Evolutionary conservation across 1,140 invertebrate genomes (phyloP), one percentile per base, ranked within the genome.

Genomic region (Lasioglossum albipes): DNA sequence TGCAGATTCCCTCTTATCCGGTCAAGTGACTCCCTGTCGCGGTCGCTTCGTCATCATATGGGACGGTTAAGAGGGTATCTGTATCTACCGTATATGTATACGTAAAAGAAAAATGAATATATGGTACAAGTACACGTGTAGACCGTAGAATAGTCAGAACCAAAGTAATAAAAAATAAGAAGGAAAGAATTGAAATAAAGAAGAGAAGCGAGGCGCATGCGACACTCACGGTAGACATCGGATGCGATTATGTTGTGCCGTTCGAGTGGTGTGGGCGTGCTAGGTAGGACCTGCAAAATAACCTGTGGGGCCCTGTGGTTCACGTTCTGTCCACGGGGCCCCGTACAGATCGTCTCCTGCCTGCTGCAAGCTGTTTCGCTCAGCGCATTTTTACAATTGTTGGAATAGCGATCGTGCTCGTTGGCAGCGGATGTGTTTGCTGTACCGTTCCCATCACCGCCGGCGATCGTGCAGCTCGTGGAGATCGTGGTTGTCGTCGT

Each of bases 171-270:
- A 20, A 22, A 69, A 70, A 27, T n/a, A 31, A n/a, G 2, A 22
- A 18, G 18, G 45, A 36, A 1, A 65, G 13, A 18, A 62, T 16
- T 49, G 20, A 49, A 69, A 81, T 64, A 49, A 71, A 71, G 41
- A 65, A 81, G 77, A 86, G 87, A 81, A 92, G 89, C 91, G 90
- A 88, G 45, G 93, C 92, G 92, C 93, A 93, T 93, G 94, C 94
- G 94, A 95, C 95, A 96, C 95, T 96, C 96, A 96, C 96, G 95
- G 91, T 93, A 91, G 94, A 95, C 94, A 95, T 95, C 93, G 91
- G 94, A 95, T 94, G 94, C 94, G 94, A 95, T 94, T 94, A 94
- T 93, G 94, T 95, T 95, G 89, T 92, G 93, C 94, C 94, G 94
- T 94, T 94, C 95, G 94, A 93, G 94, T 94, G 93, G 94, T 94